Evolutionary conservation across 2,113 vertebrate species (phyloP), one percentile per base, ranked within the genome.

Genomic region (Leucoraja erinaceus): DNA sequence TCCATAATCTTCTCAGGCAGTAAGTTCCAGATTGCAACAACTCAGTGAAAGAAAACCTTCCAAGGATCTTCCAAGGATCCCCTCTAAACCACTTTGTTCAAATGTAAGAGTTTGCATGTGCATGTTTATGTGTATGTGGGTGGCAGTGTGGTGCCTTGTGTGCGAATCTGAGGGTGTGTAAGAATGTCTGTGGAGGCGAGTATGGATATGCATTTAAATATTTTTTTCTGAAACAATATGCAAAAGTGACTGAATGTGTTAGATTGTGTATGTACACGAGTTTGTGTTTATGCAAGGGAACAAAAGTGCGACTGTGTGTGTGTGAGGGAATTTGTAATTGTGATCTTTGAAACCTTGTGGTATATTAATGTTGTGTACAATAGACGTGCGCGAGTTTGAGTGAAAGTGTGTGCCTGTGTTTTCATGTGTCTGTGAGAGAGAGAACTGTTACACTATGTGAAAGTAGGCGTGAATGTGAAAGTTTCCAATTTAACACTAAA

Each of bases 391-490:
- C 4, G 9, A n/a, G n/a, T 2, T 28, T 77, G 75, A 76, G 74
- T 9, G 5, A 22, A 28, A 75, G 20, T 20, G 22, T 76, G 8
- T 76, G 74, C 79, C n/a, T 5, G 25, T 95, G 93, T 95, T 94
- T 95, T 95, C 94, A 93, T 94, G 93, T 94, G 94, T 93, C 95
- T 94, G 93, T 16, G 72, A 93, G 77, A 93, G 93, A 94, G 92
- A 28, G 93, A 94, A 95, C 93, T 94, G 94, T 95, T 94, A 93
- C 93, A 95, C 93, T 94, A 83, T 94, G 94, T 95, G 93, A 93
- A 94, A 91, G 93, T 94, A 94, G 94, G 94, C 94, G 94, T 93
- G 96, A 94, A 93, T 94, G 95, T 93, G 95, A 95, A 11, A 84
- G n/a, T n/a, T 22, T 86, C 83, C 9, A 86, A n/a, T n/a, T 86